Percentiles rank a stretch among this genome's conserved stretches.
These are phyloP conservation scores for Rhyacophila brunnea DNA, from an alignment of 1,140 invertebrate genomes.

Conservation along the genomic window DNA sequence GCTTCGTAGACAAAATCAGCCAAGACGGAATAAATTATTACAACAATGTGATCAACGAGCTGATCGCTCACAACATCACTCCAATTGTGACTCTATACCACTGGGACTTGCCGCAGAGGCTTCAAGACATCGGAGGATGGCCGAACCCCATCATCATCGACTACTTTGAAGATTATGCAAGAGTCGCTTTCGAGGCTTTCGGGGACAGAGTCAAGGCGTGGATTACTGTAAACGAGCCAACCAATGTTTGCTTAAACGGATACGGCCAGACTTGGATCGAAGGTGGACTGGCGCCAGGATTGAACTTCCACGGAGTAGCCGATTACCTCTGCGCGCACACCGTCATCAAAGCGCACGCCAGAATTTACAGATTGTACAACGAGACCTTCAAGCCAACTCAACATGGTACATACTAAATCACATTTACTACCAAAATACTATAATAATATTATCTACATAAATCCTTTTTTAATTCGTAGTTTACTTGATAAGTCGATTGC, in stretches of 20 bases:
- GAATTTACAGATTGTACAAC: constrained; percentile 38
- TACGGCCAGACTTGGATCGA: constrained; percentile 49
- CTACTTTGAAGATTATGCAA: constrained; percentile 56
- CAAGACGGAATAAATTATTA: constrained; percentile 55
- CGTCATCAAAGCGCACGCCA: constrained; percentile 48
- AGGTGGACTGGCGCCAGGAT: constrained; percentile 41
- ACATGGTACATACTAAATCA: constrained; percentile 27
- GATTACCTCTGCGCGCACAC: constrained; percentile 53
- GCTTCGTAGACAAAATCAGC: constrained; percentile 48
- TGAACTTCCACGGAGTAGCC: constrained; percentile 43
- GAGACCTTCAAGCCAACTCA: constrained; percentile 41
- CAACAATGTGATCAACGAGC: constrained; percentile 52
- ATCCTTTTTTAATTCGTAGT: no score
- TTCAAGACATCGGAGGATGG: constrained; percentile 36
- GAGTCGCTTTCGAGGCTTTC: constrained; percentile 49
- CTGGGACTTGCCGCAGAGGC: constrained; percentile 41
- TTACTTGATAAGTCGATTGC: no score
- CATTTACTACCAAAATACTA: no score
- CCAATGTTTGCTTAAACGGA: constrained; percentile 42
- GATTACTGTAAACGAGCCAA: constrained; percentile 57
- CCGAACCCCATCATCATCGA: constrained; percentile 39
- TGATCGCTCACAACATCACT: constrained; percentile 48
- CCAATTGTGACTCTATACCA: constrained; percentile 46
- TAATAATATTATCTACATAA: no score
- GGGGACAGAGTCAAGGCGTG: constrained; percentile 53